phyloP scores from a whole-genome alignment of 2,797 vertebrate genomes.

The Poeciliopsis presidionis region DNA sequence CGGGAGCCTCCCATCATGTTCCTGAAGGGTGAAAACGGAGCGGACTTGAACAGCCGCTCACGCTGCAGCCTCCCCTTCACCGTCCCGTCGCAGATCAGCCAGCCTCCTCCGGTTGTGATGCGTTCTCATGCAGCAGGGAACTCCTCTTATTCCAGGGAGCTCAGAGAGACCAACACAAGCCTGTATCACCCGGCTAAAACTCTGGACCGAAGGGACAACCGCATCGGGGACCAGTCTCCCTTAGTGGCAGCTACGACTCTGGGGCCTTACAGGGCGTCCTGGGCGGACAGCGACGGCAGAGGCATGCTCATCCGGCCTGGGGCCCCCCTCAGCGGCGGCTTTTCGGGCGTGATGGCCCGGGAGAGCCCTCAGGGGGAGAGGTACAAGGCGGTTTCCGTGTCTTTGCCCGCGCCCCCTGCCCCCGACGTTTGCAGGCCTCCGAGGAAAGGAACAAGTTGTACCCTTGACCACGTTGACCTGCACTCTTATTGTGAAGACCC shows the following conservation, averaged over 20 bases:
- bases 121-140: conserved; percentile 71
- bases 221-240: conserved; percentile 71
- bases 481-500: conserved; percentile 81
- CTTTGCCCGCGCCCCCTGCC: conserved; percentile 71
- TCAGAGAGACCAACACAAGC: conserved; percentile 71
- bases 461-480: conserved; percentile 93
- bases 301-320: conserved; percentile 80
- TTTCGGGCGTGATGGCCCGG: conserved; percentile 71
- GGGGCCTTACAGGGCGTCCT: conserved; percentile 87
- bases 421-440: conserved; percentile 67
- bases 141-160: conserved; percentile 72
- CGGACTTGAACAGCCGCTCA: conserved; percentile 65
- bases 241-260: conserved; percentile 73
- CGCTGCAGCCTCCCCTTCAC: conserved; percentile 74
- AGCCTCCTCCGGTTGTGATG: conserved; percentile 75
- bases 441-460: conserved; percentile 91
- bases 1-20: conserved; percentile 72
- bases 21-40: conserved; percentile 72
- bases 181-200: conserved; percentile 75
- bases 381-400: conserved; percentile 72
- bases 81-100: conserved; percentile 63
- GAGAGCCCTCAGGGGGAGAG: conserved; percentile 82
- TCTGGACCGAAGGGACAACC: conserved; percentile 76
- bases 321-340: conserved; percentile 73
- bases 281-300: conserved; percentile 89